phyloP scores from a whole-genome alignment of 1,140 invertebrate genomes.

The Latrodectus geometricus region DNA sequence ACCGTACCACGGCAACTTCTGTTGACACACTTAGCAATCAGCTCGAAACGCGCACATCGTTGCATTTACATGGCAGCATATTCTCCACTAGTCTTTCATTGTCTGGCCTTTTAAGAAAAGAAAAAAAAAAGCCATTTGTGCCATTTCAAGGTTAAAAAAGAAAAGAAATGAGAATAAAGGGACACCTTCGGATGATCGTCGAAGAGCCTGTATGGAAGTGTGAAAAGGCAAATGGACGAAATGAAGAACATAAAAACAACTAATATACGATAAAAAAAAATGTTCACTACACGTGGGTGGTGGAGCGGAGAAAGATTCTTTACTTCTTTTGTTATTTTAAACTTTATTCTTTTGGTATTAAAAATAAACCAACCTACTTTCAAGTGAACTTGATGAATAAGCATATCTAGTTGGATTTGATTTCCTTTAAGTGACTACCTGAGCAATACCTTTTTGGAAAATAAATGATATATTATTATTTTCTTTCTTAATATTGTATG shows the following conservation, averaged over 20 bases:
- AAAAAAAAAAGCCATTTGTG: background rate
- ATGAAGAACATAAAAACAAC: too few species aligned
- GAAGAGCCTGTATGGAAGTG: too few species aligned
- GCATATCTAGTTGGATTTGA: background rate
- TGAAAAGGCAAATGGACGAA: too few species aligned
- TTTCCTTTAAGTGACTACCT: too few species aligned
- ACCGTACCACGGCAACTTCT: background rate
- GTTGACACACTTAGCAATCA: background rate
- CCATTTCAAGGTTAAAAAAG: background rate
- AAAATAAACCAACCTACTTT: conserved; percentile 46
- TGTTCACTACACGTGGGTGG: background rate
- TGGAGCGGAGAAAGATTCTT: background rate
- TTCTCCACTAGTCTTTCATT: background rate
- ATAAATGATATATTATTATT: too few species aligned
- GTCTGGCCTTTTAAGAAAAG: background rate
- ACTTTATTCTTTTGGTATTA: background rate
- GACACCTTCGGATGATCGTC: too few species aligned
- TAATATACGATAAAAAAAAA: too few species aligned
- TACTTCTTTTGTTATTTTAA: background rate
- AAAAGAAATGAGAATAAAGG: too few species aligned
- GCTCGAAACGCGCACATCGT: background rate
- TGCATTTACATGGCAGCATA: background rate
- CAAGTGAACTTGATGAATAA: conserved; percentile 19
- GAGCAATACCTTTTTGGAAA: too few species aligned
- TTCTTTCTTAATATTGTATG: too few species aligned